phyloP scores from a whole-genome alignment of 1,140 invertebrate species.

The Apis florea region DNA sequence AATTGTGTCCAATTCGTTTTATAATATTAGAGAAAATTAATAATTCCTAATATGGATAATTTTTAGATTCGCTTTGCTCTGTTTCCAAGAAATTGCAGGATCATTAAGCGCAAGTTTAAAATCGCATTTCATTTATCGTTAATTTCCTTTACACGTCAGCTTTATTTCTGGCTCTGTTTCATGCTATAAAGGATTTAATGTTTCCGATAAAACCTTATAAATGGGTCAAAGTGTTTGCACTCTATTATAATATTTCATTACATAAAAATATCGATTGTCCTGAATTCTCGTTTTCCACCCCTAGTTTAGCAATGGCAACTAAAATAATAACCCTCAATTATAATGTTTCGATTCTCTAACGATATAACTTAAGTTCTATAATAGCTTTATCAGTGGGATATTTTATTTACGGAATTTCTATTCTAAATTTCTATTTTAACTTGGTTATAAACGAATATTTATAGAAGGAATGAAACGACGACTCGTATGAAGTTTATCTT shows the following conservation, averaged over 20 bases:
- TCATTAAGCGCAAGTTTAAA: neutral
- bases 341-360: neutral
- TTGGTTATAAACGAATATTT: no score
- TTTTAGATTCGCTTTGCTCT: no score
- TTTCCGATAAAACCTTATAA: slow-evolving; percentile 15
- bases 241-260: slow-evolving; percentile 12
- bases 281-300: neutral
- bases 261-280: slow-evolving; percentile 15
- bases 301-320: neutral
- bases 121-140: neutral
- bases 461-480: no score
- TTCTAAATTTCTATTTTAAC: neutral
- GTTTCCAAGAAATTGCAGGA: neutral
- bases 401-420: neutral
- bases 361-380: neutral
- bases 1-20: no score
- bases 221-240: neutral
- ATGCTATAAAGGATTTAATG: neutral
- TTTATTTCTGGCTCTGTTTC: neutral
- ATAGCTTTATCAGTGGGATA: neutral
- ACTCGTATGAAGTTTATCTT: no score
- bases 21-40: no score
- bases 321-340: neutral
- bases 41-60: no score
- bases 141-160: neutral